Base-by-base conservation (phyloP, 2,888 invertebrate species). In the Zelleria hepariella region DNA sequence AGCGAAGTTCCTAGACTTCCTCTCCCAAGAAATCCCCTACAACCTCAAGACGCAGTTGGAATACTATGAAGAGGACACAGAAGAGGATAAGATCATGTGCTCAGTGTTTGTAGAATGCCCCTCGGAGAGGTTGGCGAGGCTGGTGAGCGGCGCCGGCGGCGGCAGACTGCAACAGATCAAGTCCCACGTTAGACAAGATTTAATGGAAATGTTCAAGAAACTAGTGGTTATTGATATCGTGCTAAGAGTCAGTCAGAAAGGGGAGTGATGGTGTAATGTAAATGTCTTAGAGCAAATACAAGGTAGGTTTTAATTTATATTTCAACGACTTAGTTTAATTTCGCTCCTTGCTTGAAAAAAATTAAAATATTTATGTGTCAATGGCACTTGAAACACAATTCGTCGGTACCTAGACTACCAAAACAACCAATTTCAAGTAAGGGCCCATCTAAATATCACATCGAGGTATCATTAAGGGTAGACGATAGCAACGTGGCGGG, bases 21-120 rank as follows among this genome's bases (percentile, higher is more conserved):
- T 98, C 52, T 92, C 94, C 0, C 91, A 96, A 66, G 96, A 98
- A 86, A 91, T 98, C 52, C 98, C 98, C 0, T 98, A 98, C 72
- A 88, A 79, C 49, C 73, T 98, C 3, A 84, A 90, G 62, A 88
- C 92, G 6, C 71, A 86, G 57, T 73, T 96, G 18, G 94, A 95
- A 74, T 92, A 92, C 73, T 92, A 91, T 67, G 91, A 93, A 65
- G 83, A 90, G 23, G 73, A 77, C 58, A 84, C 90, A 27, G 90
- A 91, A 63, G 91, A 78, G 60, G 67, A 84, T 55, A 83, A 78
- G 70, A 76, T 86, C 5, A 59, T 80, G 2, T 81, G 83, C 70
- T 89, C 93, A 0, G 92, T 95, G 0, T 69, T 85, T 57, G 91
- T 96, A 0, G 82, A 88, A 51, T 94, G 94, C 67, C 91, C 93